Evolutionary conservation across 2,113 vertebrate genomes (phyloP), one percentile per base, ranked within the genome.

Genomic region (Origma solitaria): DNA sequence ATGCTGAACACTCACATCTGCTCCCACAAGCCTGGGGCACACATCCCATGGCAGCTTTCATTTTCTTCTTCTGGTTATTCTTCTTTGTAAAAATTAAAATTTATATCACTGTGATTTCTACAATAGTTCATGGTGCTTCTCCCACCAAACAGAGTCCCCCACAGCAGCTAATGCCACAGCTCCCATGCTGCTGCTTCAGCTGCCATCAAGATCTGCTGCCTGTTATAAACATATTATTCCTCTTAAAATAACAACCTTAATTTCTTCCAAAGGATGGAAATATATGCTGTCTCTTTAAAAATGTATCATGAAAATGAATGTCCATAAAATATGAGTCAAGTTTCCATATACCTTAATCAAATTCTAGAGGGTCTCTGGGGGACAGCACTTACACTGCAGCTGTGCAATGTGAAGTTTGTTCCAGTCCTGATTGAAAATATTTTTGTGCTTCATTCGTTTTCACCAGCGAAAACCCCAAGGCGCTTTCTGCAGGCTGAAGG

Each of bases 381-480:
- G 73, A 93, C 6, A 2, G 35, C 61, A 91, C 75, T 97, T 96
- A 92, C 54, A 51, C 77, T 86, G 81, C 87, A 96, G 94, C 66
- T 89, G 82, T 96, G 87, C 86, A 95, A 50, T 77, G 61, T 89
- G 90, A 87, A 75, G 86, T 90, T 92, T 96, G 89, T 97, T 95
- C 76, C 92, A 95, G 95, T 35, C 82, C 56, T 86, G 86, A 94
- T 73, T 92, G 86, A 75, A 97, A 96, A 95, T 95, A 92, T 82
- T 95, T 96, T 95, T 91, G 90, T 61, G 66, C 93, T 96, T 94
- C 92, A 68, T 96, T 88, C 57, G 58, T 94, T 95, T 94, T 88
- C 1, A 19, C 89, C 76, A 76, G 85, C 81, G 57, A 70, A 94
- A 96, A 51, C 87, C 91, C 92, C 71, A 86, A 90, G 95, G 92